Evolutionary conservation across 2,113 vertebrate genomes (phyloP).

Genomic region (Oncorhynchus gorbuscha): DNA sequence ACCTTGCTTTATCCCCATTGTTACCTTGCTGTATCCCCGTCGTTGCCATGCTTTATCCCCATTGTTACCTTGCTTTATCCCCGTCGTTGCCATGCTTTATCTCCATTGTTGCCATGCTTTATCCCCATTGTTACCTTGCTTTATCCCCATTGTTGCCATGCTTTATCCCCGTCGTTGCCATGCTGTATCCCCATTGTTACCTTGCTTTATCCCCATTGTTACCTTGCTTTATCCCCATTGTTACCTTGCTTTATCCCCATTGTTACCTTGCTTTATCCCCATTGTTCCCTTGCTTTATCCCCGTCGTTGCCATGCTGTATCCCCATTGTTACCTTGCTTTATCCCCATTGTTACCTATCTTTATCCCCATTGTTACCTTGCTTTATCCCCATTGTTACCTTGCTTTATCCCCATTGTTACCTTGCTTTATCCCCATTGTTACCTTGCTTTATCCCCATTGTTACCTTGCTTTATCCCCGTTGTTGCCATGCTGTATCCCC

Average conservation of each 20-base stretch:
- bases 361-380: too few species aligned
- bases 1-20: neutral
- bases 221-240: too few species aligned
- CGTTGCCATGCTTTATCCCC: too few species aligned
- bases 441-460: conserved; percentile 11
- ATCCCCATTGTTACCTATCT: too few species aligned
- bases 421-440: neutral
- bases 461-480: neutral
- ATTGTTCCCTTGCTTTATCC: too few species aligned
- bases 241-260: too few species aligned
- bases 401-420: conserved; percentile 7
- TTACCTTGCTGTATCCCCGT: conserved; percentile 11
- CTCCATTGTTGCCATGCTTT: neutral
- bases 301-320: too few species aligned
- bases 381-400: too few species aligned
- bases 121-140: too few species aligned
- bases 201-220: too few species aligned
- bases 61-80: neutral
- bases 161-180: conserved; percentile 1
- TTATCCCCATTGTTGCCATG: neutral
- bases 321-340: too few species aligned
- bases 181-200: neutral
- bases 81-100: conserved; percentile 16
- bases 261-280: too few species aligned
- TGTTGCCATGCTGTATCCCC: conserved; percentile 15